Percentiles rank a stretch among this genome's conserved stretches.
Evolutionary conservation across 2,888 invertebrate species (phyloP).

Genomic region (Callosobruchus maculatus): DNA sequence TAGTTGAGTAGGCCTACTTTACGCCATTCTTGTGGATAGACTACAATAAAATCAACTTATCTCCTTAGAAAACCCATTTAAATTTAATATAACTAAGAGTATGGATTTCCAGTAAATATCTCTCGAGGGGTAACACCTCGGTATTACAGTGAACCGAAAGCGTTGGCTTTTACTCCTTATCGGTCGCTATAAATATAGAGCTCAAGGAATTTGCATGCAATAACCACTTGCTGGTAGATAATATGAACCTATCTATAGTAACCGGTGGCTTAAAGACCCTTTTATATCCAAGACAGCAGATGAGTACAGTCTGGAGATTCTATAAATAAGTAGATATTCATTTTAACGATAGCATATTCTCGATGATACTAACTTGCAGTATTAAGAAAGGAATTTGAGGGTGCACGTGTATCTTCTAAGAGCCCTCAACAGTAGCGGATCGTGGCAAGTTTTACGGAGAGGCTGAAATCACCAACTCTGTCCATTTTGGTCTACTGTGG

Average conservation of each 20-base stretch:
- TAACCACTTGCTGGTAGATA: slow-evolving; percentile 38
- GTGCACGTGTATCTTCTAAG: no score
- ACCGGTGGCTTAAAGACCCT: slow-evolving; percentile 27
- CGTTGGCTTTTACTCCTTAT: slow-evolving; percentile 33
- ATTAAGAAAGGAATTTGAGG: background rate
- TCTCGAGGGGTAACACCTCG: slow-evolving; percentile 24
- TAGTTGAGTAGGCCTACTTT: background rate
- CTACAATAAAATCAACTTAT: background rate
- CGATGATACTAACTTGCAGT: background rate
- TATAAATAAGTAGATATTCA: background rate
- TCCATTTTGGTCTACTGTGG: no score
- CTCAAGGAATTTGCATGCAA: slow-evolving; percentile 41
- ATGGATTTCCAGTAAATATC: background rate
- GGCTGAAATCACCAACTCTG: no score
- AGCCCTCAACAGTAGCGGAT: no score
- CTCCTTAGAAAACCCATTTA: background rate
- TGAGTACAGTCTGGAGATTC: background rate
- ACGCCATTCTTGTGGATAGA: no score
- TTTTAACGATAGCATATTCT: background rate
- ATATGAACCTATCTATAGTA: slow-evolving; percentile 37
- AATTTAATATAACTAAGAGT: background rate
- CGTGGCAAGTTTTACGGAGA: no score
- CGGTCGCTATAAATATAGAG: slow-evolving; percentile 36
- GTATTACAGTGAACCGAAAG: slow-evolving; percentile 29
- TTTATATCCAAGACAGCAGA: slow-evolving; percentile 17